phyloP scores from a whole-genome alignment of 2,113 vertebrate species.

The Neolamprologus falcicula region DNA sequence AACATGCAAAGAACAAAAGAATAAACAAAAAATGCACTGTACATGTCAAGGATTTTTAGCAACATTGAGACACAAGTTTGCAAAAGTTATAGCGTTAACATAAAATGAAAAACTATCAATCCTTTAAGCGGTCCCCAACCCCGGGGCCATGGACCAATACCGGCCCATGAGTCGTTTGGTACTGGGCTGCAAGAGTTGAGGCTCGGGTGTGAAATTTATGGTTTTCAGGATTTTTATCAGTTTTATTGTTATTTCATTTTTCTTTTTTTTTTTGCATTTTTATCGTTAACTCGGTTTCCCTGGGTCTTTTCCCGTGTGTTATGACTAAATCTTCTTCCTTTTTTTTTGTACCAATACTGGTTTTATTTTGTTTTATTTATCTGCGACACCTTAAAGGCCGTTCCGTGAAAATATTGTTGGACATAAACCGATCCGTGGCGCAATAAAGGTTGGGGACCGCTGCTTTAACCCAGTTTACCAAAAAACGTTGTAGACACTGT shows the following conservation, averaged over 20 bases:
- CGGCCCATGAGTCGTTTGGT: accelerated
- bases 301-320: not conserved
- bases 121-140: not conserved
- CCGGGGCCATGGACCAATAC: not conserved
- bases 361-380: not conserved
- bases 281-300: not conserved
- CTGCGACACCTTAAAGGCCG: not conserved
- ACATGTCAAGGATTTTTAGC: not conserved
- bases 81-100: not conserved
- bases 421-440: not conserved
- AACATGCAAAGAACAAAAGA: not conserved
- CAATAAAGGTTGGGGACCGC: not conserved
- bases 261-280: not conserved
- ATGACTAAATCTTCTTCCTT: not conserved
- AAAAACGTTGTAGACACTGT: not conserved
- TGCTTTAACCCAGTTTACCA: not conserved
- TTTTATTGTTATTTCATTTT: not conserved
- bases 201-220: not conserved
- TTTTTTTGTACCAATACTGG: not conserved
- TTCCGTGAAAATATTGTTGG: not conserved
- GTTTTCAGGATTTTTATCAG: not conserved
- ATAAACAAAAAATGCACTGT: not conserved
- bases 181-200: not conserved
- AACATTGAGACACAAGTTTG: not conserved
- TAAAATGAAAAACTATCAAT: not conserved